Percentiles rank a stretch among this genome's conserved stretches.
phyloP scores from a whole-genome alignment of 1,140 invertebrate species.

The Drosophila arawakana region DNA sequence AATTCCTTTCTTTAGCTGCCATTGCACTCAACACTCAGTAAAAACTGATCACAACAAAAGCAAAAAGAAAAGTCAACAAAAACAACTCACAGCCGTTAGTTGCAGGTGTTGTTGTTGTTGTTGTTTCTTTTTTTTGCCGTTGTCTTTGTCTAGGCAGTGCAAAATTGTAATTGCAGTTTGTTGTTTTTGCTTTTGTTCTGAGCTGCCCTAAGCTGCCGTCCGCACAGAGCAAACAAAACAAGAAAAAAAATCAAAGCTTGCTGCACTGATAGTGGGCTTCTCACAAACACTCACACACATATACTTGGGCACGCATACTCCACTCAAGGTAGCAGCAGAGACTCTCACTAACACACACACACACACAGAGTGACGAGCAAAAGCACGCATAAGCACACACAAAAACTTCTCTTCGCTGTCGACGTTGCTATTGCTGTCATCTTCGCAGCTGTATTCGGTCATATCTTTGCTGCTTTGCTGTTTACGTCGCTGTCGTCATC shows the following conservation, averaged over 20 bases:
- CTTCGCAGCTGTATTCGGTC: conserved; percentile 66
- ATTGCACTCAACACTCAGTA: not conserved
- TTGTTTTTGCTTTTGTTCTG: not conserved
- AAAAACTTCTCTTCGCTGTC: not conserved
- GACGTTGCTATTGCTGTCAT: conserved; percentile 6
- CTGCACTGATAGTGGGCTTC: conserved; percentile 45
- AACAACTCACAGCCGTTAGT: conserved; percentile 25
- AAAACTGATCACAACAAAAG: conserved; percentile 5
- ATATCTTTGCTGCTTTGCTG: conserved; percentile 64
- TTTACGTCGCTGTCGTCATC: conserved; percentile 44
- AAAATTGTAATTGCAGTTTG: conserved; percentile 12
- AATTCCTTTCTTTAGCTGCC: too few species aligned
- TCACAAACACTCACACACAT: conserved; percentile 17
- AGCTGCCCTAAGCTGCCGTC: conserved; percentile 1
- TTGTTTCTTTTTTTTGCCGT: conserved; percentile 19
- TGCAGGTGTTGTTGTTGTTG: conserved; percentile 16
- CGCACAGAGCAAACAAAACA: conserved; percentile 5
- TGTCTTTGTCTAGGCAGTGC: conserved; percentile 26
- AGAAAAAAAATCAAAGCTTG: conserved; percentile 22
- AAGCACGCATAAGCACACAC: conserved; percentile 19
- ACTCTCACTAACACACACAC: conserved; percentile 5
- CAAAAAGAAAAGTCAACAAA: conserved; percentile 6
- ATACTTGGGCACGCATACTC: conserved; percentile 2
- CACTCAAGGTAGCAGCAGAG: conserved; percentile 32
- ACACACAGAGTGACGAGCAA: conserved; percentile 9